Percentiles rank a stretch among this genome's conserved stretches.
These are phyloP conservation scores for Peromyscus polionotus DNA, from an alignment of 2,113 vertebrate genomes.

Conservation along the genomic window DNA sequence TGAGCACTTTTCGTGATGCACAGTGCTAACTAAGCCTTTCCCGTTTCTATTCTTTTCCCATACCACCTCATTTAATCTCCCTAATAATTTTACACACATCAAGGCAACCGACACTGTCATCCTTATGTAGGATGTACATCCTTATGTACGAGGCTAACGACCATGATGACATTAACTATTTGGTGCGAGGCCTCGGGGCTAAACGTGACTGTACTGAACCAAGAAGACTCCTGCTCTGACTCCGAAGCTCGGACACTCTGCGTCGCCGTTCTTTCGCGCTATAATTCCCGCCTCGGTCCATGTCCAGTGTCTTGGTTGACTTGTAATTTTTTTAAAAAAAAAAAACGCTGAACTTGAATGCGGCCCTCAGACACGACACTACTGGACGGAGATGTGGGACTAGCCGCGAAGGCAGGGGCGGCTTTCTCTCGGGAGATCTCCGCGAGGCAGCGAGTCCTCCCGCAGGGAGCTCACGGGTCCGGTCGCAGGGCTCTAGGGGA, in stretches of 20 bases:
- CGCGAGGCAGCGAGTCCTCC: neutral
- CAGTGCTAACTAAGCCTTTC: neutral
- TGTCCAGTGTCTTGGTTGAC: neutral
- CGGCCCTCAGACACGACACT: neutral
- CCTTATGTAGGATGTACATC: neutral
- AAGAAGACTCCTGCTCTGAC: neutral
- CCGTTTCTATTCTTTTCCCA: slow-evolving; percentile 37
- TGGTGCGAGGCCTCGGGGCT: neutral
- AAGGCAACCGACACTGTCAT: neutral
- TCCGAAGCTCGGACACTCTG: neutral
- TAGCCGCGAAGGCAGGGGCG: neutral
- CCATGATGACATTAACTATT: neutral
- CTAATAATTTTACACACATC: slow-evolving; percentile 19
- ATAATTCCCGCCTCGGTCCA: neutral
- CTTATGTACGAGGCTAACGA: neutral
- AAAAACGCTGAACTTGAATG: neutral
- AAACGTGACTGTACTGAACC: neutral
- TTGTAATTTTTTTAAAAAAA: neutral
- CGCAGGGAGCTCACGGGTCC: neutral
- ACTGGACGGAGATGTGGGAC: neutral
- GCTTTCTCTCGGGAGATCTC: neutral
- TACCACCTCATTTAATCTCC: slow-evolving; percentile 24
- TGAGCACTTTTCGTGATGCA: neutral
- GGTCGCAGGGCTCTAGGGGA: neutral
- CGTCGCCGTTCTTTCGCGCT: neutral